Base-by-base conservation (phyloP, 2,888 invertebrate species). In the Abrostola triplasia region DNA sequence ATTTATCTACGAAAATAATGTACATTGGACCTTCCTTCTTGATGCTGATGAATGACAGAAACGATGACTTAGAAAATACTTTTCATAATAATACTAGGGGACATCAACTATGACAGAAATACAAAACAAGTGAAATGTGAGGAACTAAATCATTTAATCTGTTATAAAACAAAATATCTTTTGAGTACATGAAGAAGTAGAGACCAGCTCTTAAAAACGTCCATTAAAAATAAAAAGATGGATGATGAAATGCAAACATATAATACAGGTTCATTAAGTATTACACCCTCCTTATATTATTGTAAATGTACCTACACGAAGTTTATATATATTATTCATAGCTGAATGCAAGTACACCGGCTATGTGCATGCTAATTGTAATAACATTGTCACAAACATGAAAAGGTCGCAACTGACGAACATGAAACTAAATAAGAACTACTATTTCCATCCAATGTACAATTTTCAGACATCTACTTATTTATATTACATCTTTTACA, bases 161-260 rank as follows among this genome's bases (percentile, higher is more conserved):
- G 70, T 79, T 77, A 48, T 67, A 64, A 64, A 85, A 81, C 82
- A 83, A 86, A 90, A 91, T 90, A 92, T 90, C 87, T 87, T 92
- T 90, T 91, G 92, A 93, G 93, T 92, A 93, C 92, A 90, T 86
- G 88, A 88, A 88, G 88, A 79, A 88, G 84, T 84, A 90, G 94
- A 94, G 94, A 92, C 94, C 94, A 93, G 94, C 94, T 94, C 94
- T 79, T 88, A 88, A 88, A 85, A 82, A 87, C 84, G 84, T 84
- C 80, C 82, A 84, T 86, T 82, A 81, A 82, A 84, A 83, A 79
- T 79, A 81, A 75, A 80, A 81, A 85, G 82, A 91, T 86, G 88
- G 85, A 84, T 84, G 83, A 85, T 89, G 89, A 92, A 92, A 92
- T 92, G 92, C 92, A 92, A 88, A 89, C 85, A 82, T 24, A 24